Conservation (phyloP, 2,797 vertebrate genomes). For the Acanthis flammea region DNA sequence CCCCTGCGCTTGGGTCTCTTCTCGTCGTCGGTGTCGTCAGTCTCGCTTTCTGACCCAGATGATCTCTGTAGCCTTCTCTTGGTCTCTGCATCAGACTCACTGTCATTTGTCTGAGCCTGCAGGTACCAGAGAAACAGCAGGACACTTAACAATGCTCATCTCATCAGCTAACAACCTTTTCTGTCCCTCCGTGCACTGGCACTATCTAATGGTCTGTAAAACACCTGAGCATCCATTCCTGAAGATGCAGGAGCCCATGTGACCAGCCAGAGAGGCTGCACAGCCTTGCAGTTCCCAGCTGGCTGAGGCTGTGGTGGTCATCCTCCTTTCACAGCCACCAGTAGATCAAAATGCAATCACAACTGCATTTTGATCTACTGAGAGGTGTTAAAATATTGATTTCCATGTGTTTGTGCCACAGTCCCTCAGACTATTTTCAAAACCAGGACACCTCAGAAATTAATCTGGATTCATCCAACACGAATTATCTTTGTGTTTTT, state of each 20-base stretch:
- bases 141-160: neutral
- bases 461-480: neutral
- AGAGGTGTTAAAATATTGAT: neutral
- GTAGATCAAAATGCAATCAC: no score
- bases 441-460: neutral
- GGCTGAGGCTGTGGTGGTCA: neutral
- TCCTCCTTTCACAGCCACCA: neutral
- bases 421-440: neutral
- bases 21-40: slow-evolving; percentile 93
- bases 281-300: neutral
- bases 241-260: neutral
- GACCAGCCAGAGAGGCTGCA: neutral
- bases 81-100: slow-evolving; percentile 93
- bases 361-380: neutral
- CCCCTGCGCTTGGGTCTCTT: slow-evolving; percentile 94
- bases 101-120: slow-evolving; percentile 93
- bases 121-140: neutral
- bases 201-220: neutral
- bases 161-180: neutral
- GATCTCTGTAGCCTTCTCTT: slow-evolving; percentile 91
- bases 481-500: neutral
- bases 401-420: neutral
- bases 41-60: slow-evolving; percentile 94
- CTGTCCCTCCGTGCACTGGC: neutral
- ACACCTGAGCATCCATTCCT: neutral